A percentile compares a stretch with the other conserved stretches of the same genome.
These are phyloP conservation scores for Eumacrocentrus americanus DNA, from an alignment of 2,888 invertebrate genomes.

Conservation along the genomic window DNA sequence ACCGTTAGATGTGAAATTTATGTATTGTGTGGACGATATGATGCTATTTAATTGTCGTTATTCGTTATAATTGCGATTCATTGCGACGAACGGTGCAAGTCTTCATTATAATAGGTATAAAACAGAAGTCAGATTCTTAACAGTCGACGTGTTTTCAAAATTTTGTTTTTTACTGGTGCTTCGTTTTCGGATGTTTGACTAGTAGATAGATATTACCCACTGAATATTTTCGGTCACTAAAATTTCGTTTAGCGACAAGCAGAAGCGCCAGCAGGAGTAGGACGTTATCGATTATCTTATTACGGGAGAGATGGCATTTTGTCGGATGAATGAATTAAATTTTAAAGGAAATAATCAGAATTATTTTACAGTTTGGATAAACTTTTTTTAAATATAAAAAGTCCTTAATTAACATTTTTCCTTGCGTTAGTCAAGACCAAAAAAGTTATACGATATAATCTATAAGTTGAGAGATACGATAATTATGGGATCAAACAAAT, in stretches of 20 bases:
- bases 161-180: constrained; percentile 27
- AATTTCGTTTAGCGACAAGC: not conserved
- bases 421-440: constrained; percentile 29
- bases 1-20: constrained; percentile 61
- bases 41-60: constrained; percentile 58
- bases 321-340: not conserved
- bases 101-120: constrained; percentile 35
- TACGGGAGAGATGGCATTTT: constrained; percentile 28
- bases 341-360: not conserved
- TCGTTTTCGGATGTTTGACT: not conserved
- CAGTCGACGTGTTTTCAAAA: constrained; percentile 34
- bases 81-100: constrained; percentile 47
- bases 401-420: constrained; percentile 15
- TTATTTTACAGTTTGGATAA: not conserved
- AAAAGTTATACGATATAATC: constrained; percentile 32
- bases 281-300: constrained; percentile 31
- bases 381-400: not conserved
- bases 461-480: constrained; percentile 36
- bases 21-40: constrained; percentile 58
- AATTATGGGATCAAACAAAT: constrained; percentile 31
- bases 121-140: constrained; percentile 36
- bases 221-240: constrained; percentile 3
- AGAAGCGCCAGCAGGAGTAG: constrained; percentile 4
- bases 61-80: constrained; percentile 55
- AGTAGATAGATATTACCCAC: not conserved